Conservation (phyloP, 2,797 vertebrate species). For the Platyrinchus mystaceus region DNA sequence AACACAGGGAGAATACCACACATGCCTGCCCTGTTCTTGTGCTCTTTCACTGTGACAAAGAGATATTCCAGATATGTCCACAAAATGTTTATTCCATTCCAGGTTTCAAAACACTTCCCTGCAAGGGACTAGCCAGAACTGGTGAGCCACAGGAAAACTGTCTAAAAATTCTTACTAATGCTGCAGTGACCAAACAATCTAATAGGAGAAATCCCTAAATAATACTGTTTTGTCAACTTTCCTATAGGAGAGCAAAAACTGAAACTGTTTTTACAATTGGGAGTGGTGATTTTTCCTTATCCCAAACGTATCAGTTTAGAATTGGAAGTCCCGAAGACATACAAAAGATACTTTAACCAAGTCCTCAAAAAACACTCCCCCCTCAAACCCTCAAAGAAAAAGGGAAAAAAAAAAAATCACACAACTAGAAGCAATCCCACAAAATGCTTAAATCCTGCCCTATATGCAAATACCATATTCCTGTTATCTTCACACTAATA, state of each 20-base stretch:
- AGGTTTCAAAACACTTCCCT: background rate
- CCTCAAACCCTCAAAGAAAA: accelerated
- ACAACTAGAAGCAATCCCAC: background rate
- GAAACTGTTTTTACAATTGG: background rate
- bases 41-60: background rate
- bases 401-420: too few species aligned
- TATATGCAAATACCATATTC: background rate
- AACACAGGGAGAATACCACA: background rate
- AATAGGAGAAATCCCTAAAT: background rate
- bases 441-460: background rate
- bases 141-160: background rate
- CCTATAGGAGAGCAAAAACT: background rate
- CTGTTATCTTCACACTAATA: background rate
- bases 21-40: background rate
- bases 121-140: background rate
- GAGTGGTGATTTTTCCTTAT: background rate
- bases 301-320: background rate
- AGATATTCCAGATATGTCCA: background rate
- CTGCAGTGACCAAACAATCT: background rate
- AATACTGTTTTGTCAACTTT: background rate
- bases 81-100: background rate
- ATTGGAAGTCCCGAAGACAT: background rate
- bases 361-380: background rate
- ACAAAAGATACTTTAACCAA: background rate
- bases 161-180: background rate